These are phyloP conservation scores for Steatornis caripensis DNA, from an alignment of 2,113 vertebrate species.

Conservation along the genomic window DNA sequence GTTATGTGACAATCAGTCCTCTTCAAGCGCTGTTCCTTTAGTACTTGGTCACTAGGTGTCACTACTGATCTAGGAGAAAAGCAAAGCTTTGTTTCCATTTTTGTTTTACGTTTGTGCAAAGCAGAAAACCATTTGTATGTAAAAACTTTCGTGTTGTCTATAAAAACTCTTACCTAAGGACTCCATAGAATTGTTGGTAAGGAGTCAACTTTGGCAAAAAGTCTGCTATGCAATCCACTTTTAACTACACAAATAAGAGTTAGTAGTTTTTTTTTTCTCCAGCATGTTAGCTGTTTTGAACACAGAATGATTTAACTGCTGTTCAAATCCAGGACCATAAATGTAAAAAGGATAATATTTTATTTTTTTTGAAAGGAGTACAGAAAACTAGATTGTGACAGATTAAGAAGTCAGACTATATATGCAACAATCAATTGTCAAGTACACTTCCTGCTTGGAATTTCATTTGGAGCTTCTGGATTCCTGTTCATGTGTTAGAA, in stretches of 20 bases:
- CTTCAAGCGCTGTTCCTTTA: not conserved
- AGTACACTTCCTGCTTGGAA: not conserved
- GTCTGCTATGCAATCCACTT: not conserved
- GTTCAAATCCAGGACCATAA: not conserved
- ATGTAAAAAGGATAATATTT: not conserved
- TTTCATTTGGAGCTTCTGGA: not conserved
- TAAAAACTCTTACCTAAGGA: not conserved
- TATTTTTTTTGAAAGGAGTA: not conserved
- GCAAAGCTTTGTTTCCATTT: not conserved
- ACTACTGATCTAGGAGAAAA: conserved; percentile 53
- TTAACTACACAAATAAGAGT: not conserved
- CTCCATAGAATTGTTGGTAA: not conserved
- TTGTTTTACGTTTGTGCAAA: not conserved
- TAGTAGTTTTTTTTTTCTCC: not conserved
- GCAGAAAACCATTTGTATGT: not conserved
- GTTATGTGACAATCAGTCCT: not conserved
- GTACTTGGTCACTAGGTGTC: conserved; percentile 66
- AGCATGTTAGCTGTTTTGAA: not conserved
- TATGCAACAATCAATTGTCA: not conserved
- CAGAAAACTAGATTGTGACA: not conserved
- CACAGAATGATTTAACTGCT: not conserved
- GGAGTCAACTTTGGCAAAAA: not conserved
- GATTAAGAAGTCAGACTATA: not conserved
- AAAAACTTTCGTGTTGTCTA: not conserved
- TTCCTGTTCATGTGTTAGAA: not conserved